Conservation (phyloP, 2,888 invertebrate species). For the Heliconius hortense region DNA sequence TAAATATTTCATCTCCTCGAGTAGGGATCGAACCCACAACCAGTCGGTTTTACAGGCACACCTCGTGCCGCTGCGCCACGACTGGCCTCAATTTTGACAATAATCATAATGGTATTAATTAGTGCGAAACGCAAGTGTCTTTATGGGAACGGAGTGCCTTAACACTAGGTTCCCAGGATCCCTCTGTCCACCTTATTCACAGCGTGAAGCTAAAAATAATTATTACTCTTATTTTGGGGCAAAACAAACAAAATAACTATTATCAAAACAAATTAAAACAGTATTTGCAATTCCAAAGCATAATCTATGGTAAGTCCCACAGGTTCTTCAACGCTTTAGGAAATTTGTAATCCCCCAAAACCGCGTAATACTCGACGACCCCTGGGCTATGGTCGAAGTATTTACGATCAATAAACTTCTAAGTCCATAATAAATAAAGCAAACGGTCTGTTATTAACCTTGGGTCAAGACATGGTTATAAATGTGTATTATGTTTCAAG, state of each 20-base stretch:
- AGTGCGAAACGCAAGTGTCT: no score
- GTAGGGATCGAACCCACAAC: no score
- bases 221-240: neutral
- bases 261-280: neutral
- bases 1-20: no score
- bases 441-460: slow-evolving; percentile 26
- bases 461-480: slow-evolving; percentile 1
- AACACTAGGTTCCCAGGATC: no score
- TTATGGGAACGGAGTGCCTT: no score
- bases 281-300: slow-evolving; percentile 12
- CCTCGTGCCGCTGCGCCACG: no score
- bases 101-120: no score
- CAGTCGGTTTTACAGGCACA: no score
- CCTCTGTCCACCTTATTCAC: neutral
- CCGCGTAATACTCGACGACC: slow-evolving; percentile 25
- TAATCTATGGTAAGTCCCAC: slow-evolving; percentile 10
- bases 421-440: slow-evolving; percentile 31
- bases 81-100: no score
- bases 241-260: neutral
- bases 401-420: slow-evolving; percentile 28
- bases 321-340: slow-evolving; percentile 5
- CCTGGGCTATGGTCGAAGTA: slow-evolving; percentile 21
- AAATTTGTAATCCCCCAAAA: slow-evolving; percentile 18
- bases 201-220: neutral
- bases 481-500: neutral